phyloP scores from a whole-genome alignment of 2,113 vertebrate species.

The Psettodes erumei region DNA sequence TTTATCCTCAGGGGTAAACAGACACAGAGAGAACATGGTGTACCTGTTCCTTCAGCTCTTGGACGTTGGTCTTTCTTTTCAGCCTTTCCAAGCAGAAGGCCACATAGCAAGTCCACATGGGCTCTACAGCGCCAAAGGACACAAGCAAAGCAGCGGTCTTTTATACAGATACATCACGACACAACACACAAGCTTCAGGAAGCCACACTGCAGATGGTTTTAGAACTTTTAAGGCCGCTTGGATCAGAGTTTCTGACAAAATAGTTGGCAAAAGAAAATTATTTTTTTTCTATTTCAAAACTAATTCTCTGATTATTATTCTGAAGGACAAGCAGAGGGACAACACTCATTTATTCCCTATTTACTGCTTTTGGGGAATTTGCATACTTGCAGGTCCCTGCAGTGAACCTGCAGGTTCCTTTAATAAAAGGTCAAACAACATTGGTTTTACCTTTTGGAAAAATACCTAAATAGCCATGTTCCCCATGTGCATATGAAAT shows the following conservation, averaged over 20 bases:
- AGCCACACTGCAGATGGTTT: neutral
- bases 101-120: slow-evolving; percentile 93
- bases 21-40: neutral
- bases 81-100: slow-evolving; percentile 89
- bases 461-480: neutral
- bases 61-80: slow-evolving; percentile 91
- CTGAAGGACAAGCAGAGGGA: neutral
- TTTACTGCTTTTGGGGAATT: neutral
- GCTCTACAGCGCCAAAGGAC: slow-evolving; percentile 78
- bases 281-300: neutral
- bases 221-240: neutral
- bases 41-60: slow-evolving; percentile 89
- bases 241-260: no score
- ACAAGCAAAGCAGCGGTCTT: neutral
- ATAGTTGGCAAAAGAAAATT: neutral
- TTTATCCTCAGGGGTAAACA: neutral
- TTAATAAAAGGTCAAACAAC: neutral
- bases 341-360: no score
- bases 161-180: neutral
- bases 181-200: neutral
- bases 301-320: no score
- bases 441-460: neutral
- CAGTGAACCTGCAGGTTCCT: no score
- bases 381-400: neutral
- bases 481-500: neutral